A percentile compares a stretch with the other conserved stretches of the same genome.
phyloP scores from a whole-genome alignment of 2,113 vertebrate genomes.

The Petrocephalus zakoni region DNA sequence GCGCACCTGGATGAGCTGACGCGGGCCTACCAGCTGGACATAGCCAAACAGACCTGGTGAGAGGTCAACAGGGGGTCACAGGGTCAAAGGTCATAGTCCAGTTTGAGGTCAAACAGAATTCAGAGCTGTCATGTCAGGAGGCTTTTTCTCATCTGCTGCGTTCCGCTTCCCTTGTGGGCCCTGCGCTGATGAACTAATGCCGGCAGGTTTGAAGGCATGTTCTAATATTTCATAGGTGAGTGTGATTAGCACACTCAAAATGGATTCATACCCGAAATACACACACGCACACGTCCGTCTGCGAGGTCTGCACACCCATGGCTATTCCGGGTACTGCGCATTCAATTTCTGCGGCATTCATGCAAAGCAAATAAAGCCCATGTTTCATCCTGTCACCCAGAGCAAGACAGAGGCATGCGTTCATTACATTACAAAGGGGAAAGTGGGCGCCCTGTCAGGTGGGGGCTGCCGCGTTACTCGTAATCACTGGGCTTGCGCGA shows the following conservation, averaged over 20 bases:
- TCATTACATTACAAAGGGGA: conserved; percentile 44
- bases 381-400: conserved; percentile 54
- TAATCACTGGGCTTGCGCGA: conserved; percentile 65
- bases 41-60: conserved; percentile 94
- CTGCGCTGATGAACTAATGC: conserved; percentile 31
- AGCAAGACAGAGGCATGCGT: conserved; percentile 42
- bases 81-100: not conserved
- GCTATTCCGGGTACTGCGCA: conserved; percentile 41
- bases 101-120: not conserved
- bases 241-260: not conserved
- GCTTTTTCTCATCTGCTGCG: not conserved
- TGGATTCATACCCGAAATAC: not conserved
- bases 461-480: conserved; percentile 58
- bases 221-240: conserved; percentile 10
- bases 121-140: not conserved
- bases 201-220: conserved; percentile 34
- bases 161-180: not conserved
- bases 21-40: conserved; percentile 94
- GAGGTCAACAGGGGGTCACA: not conserved
- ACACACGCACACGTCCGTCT: not conserved
- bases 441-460: conserved; percentile 46
- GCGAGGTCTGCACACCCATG: conserved; percentile 1
- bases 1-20: conserved; percentile 93
- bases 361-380: conserved; percentile 61
- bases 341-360: conserved; percentile 54